Conservation (phyloP, 2,888 invertebrate species). For the Drosophila cognata region DNA sequence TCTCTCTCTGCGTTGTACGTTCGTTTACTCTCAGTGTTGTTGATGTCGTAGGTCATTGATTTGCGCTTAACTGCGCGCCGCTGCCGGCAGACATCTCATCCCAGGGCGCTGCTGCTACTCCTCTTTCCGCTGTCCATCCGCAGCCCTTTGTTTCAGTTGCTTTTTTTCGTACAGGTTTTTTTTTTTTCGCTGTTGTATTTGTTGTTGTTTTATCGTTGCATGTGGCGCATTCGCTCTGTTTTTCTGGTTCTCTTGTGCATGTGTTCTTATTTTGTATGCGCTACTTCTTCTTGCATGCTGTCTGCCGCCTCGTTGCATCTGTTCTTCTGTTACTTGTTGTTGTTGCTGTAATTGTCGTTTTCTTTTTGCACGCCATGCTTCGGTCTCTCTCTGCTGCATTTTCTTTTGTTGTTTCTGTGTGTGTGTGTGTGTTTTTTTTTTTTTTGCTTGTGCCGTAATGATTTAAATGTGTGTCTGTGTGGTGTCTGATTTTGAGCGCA, state of each 20-base stretch:
- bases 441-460: slow-evolving; percentile 58
- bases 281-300: slow-evolving; percentile 52
- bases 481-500: slow-evolving; percentile 72
- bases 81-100: slow-evolving; percentile 45
- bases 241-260: slow-evolving; percentile 44
- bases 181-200: slow-evolving; percentile 35
- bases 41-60: slow-evolving; percentile 82
- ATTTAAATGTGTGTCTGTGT: slow-evolving; percentile 53
- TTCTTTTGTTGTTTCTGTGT: slow-evolving; percentile 37
- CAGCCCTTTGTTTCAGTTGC: slow-evolving; percentile 55
- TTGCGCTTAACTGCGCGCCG: slow-evolving; percentile 69
- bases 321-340: slow-evolving; percentile 23
- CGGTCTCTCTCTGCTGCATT: slow-evolving; percentile 8
- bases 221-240: slow-evolving; percentile 70
- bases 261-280: slow-evolving; percentile 59
- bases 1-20: slow-evolving; percentile 8
- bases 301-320: slow-evolving; percentile 28
- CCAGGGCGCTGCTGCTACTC: slow-evolving; percentile 21
- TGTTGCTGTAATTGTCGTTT: slow-evolving; percentile 46
- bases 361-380: slow-evolving; percentile 45
- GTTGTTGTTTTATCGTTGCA: slow-evolving; percentile 61
- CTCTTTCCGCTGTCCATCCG: slow-evolving; percentile 25
- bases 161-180: slow-evolving; percentile 57
- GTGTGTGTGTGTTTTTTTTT: slow-evolving; percentile 21
- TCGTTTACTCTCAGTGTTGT: slow-evolving; percentile 48